Conservation (phyloP, 2,888 invertebrate species). For the Ichneumoninae sp. region DNA sequence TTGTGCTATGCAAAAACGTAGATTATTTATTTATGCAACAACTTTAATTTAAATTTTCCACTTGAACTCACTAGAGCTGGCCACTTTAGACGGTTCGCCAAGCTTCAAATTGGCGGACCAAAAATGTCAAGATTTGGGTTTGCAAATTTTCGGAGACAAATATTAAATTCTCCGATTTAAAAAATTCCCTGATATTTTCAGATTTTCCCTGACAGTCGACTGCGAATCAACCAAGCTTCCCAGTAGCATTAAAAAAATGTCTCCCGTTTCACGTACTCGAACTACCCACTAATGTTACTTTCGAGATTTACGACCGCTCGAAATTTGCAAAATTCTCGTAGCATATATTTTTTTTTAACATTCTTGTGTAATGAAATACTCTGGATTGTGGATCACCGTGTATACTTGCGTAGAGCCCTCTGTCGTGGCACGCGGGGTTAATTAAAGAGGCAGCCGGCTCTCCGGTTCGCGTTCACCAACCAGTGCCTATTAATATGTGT, state of each 20-base stretch:
- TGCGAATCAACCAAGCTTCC: not conserved
- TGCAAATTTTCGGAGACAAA: not conserved
- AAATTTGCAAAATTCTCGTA: not conserved
- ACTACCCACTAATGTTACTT: not conserved
- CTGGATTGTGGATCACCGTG: conserved; percentile 53
- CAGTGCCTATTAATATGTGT: conserved; percentile 72
- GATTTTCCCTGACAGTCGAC: not conserved
- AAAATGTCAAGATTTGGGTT: not conserved
- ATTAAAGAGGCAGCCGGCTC: conserved; percentile 78
- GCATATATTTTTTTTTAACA: not conserved
- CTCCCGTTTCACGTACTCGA: not conserved
- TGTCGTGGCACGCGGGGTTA: conserved; percentile 76
- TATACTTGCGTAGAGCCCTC: conserved; percentile 51
- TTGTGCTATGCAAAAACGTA: not conserved
- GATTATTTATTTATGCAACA: not conserved
- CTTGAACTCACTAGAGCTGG: not conserved
- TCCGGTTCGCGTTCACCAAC: conserved; percentile 65
- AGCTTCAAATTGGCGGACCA: not conserved
- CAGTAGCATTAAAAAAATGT: not conserved
- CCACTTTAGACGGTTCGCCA: not conserved
- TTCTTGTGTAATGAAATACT: conserved; percentile 1
- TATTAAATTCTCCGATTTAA: no score
- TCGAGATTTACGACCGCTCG: not conserved
- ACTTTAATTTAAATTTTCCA: not conserved
- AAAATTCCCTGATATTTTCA: not conserved